Evolutionary conservation across 1,140 invertebrate genomes (phyloP).

Genomic region (Saxidomus purpurata): DNA sequence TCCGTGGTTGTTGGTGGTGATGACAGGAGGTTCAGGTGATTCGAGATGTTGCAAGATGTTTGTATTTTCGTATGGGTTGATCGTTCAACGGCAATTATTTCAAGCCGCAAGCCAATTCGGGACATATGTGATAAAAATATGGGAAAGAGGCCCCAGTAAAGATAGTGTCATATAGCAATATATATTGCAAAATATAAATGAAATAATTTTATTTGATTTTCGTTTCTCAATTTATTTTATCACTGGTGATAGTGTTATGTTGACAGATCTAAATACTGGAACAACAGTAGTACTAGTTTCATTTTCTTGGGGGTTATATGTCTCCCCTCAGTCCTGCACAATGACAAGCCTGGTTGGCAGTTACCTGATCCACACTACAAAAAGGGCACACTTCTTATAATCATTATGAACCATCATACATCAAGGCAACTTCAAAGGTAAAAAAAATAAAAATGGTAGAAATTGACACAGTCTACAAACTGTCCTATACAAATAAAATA

Average conservation of each 20-base stretch:
- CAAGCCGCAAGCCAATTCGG: constrained; percentile 69
- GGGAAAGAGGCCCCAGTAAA: constrained; percentile 76
- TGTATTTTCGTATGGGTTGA: constrained; percentile 59
- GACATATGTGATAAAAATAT: constrained; percentile 76
- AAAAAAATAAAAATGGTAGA: too few relatives aligned
- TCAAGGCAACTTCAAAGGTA: too few relatives aligned
- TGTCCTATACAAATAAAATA: too few relatives aligned
- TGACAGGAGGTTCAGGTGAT: constrained; percentile 41
- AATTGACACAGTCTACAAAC: too few relatives aligned
- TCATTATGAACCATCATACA: too few relatives aligned
- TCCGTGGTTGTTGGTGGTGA: constrained; percentile 5
- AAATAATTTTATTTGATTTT: neutral
- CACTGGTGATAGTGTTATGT: neutral
- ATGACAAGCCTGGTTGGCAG: too few relatives aligned
- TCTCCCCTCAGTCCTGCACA: too few relatives aligned
- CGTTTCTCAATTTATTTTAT: neutral
- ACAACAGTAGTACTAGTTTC: too few relatives aligned
- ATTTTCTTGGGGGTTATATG: too few relatives aligned
- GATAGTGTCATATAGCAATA: constrained; percentile 73
- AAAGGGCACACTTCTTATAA: too few relatives aligned
- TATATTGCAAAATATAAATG: constrained; percentile 42
- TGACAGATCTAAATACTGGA: too few relatives aligned
- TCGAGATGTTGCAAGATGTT: constrained; percentile 37
- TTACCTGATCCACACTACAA: too few relatives aligned
- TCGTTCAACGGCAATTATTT: constrained; percentile 69